Conservation (phyloP, 1,140 invertebrate species). For the Brachionus angularis region DNA sequence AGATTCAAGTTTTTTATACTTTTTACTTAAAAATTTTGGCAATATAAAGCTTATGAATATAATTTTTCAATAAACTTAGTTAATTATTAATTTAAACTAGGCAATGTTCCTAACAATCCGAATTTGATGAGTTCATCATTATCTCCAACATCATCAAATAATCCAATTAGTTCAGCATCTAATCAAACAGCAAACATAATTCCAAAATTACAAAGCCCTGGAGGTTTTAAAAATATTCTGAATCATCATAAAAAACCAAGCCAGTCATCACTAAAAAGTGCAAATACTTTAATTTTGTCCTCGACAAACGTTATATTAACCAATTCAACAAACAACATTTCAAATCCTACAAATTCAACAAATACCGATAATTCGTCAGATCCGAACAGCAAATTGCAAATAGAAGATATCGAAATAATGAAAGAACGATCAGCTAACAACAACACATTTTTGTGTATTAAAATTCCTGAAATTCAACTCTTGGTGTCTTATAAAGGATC, state of each 20-base stretch:
- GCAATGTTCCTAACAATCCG: too few relatives aligned
- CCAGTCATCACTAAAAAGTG: slow-evolving; percentile 15
- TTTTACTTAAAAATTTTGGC: too few relatives aligned
- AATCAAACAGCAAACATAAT: too few relatives aligned
- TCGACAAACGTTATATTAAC: not conserved
- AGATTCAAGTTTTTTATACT: too few relatives aligned
- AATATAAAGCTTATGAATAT: too few relatives aligned
- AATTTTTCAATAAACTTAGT: too few relatives aligned
- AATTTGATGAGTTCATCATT: too few relatives aligned
- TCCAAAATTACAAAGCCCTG: slow-evolving; percentile 2
- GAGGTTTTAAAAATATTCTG: slow-evolving; percentile 14
- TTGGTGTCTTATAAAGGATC: slow-evolving; percentile 79
- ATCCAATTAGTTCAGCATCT: too few relatives aligned
- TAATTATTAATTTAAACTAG: too few relatives aligned
- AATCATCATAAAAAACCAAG: slow-evolving; percentile 18
- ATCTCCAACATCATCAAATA: too few relatives aligned
- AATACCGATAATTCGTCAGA: not conserved
- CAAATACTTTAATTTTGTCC: not conserved
- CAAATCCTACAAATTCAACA: too few relatives aligned
- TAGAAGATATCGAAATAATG: slow-evolving; percentile 44
- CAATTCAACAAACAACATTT: too few relatives aligned
- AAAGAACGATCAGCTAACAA: slow-evolving; percentile 93
- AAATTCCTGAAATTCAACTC: slow-evolving; percentile 89
- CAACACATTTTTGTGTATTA: slow-evolving; percentile 96
- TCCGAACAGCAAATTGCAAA: not conserved